These are phyloP conservation scores for Natrix natrix DNA, from an alignment of 2,797 vertebrate genomes.

Conservation along the genomic window DNA sequence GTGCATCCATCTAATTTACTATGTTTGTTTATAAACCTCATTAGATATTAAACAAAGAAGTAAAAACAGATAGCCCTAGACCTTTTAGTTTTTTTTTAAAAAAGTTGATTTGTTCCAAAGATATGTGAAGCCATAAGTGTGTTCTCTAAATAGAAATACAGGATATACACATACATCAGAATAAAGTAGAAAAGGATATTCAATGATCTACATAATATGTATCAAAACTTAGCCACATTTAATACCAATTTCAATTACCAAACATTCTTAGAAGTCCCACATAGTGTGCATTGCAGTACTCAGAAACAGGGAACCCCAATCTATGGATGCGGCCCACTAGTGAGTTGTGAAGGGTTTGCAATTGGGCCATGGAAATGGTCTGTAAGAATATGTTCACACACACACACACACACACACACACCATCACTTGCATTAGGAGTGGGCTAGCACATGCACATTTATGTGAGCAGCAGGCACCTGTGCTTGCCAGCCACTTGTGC, in stretches of 20 bases:
- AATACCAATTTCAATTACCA: not conserved
- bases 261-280: not conserved
- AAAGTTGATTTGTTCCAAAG: not conserved
- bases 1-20: not conserved
- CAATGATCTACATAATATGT: not conserved
- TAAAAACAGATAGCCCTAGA: not conserved
- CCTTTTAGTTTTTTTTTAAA: not conserved
- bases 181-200: not conserved
- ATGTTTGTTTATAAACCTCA: not conserved
- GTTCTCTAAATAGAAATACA: not conserved
- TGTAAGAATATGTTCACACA: not conserved
- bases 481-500: not conserved
- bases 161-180: not conserved
- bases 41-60: not conserved
- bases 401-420: not conserved
- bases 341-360: not conserved
- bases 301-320: not conserved
- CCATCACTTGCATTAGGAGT: not conserved
- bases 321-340: not conserved
- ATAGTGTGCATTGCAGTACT: not conserved
- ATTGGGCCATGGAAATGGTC: not conserved
- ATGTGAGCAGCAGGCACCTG: not conserved
- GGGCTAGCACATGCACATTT: not conserved
- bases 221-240: not conserved
- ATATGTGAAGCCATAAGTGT: not conserved